Conservation (phyloP, 2,888 invertebrate genomes). For the Bursaphelenchus okinawaensis region DNA sequence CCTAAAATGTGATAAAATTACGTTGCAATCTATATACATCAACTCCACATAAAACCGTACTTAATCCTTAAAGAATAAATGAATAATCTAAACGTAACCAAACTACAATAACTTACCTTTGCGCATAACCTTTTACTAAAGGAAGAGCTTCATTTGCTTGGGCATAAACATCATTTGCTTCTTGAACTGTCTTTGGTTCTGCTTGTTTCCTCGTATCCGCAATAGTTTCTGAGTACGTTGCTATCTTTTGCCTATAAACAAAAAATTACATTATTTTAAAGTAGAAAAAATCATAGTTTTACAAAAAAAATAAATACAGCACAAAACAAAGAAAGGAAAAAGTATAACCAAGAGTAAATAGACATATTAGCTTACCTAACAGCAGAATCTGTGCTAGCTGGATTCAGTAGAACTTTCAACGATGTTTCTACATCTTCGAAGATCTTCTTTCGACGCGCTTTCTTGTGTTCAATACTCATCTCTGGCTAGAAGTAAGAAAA, state of each 20-base stretch:
- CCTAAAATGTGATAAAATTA: not conserved
- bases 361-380: conserved; percentile 30
- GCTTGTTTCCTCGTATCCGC: conserved; percentile 32
- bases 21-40: conserved; percentile 3
- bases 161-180: conserved; percentile 19
- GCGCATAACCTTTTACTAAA: conserved; percentile 14
- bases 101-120: conserved; percentile 19
- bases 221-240: conserved; percentile 34
- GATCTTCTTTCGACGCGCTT: not conserved
- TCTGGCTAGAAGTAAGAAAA: not conserved
- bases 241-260: conserved; percentile 28
- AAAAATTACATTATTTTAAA: conserved; percentile 6
- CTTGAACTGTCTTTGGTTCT: conserved; percentile 12
- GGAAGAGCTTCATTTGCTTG: conserved; percentile 23
- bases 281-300: not conserved
- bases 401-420: not conserved
- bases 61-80: too few species aligned
- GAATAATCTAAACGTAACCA: too few species aligned
- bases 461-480: not conserved
- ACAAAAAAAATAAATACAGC: not conserved
- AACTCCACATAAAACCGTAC: too few species aligned
- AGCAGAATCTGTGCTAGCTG: conserved; percentile 45
- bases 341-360: too few species aligned
- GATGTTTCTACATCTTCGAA: conserved; percentile 4
- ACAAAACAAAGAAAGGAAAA: not conserved